A percentile compares a stretch with the other conserved stretches of the same genome.
Conservation (phyloP, 1,140 invertebrate genomes). For the Brachionus sp. region DNA sequence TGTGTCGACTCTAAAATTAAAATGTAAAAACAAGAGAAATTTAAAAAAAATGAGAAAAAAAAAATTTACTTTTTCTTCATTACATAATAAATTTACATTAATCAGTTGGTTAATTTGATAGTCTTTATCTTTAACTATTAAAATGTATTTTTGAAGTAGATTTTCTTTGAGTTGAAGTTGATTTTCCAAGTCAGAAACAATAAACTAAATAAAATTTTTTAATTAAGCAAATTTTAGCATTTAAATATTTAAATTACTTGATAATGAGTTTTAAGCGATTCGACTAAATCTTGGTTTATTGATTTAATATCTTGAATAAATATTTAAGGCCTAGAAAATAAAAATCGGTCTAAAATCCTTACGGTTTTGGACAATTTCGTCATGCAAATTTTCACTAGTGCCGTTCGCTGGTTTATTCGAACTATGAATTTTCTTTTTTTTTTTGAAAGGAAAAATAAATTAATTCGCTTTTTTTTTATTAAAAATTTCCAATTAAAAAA, state of each 20-base stretch:
- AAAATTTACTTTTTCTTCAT: slow-evolving; percentile 13
- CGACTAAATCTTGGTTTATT: not conserved
- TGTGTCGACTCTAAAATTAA: slow-evolving; percentile 1
- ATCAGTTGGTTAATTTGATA: not conserved
- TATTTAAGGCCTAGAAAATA: slow-evolving; percentile 7
- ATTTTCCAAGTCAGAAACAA: slow-evolving; percentile 31
- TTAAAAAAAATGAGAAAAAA: not conserved
- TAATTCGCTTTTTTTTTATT: not conserved
- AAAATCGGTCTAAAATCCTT: not conserved
- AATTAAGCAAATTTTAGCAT: not conserved
- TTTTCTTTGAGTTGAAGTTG: slow-evolving; percentile 31
- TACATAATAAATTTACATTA: slow-evolving; percentile 14
- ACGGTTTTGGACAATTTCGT: not conserved
- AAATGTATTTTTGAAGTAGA: slow-evolving; percentile 20
- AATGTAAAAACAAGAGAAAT: no score
- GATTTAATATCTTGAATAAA: slow-evolving; percentile 19
- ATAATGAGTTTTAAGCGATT: slow-evolving; percentile 36
- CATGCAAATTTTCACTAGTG: not conserved
- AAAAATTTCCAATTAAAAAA: not conserved
- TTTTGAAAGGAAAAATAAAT: not conserved
- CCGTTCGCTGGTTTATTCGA: not conserved
- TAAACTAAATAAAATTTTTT: slow-evolving; percentile 11
- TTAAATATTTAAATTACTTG: slow-evolving; percentile 18
- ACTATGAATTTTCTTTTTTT: not conserved
- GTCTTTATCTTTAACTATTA: slow-evolving; percentile 32